Base-by-base conservation (phyloP, 2,888 invertebrate species). In the Smittia aterrima region DNA sequence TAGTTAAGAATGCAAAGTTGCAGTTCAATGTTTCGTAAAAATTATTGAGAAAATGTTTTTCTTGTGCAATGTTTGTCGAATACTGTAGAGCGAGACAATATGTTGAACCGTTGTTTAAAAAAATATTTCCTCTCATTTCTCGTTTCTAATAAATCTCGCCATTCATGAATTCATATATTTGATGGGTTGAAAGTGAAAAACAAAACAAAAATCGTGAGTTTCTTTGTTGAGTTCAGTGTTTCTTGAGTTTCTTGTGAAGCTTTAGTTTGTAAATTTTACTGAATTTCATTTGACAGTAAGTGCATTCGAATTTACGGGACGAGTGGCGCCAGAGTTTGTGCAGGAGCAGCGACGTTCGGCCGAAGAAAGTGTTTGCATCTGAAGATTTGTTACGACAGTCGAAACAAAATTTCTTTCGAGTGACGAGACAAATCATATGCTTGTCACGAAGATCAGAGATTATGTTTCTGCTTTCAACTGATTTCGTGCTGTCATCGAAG, bases 271-370 rank as follows among this genome's bases (percentile, higher is more conserved):
- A 81, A 70, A 77, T 78, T 73, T 78, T 78, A 76, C 77, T 78
- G 75, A 82, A 82, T 74, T 77, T 76, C 75, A 77, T 77, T 38
- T 77, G 77, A 76, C 82, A 82, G 74, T 78, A 77, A 27, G 75
- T 74, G 53, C 82, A 82, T 27, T 77, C 75, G 38, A 58, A 76
- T 75, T 2, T 54, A 64, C 62, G 64, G 18, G 25, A 27, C 16
- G 78, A 76, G 77, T 87, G 87, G 75, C 83, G 82, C 87, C 87
- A 87, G 24, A 84, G 77, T 13, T 81, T 80, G 79, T 87, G 87
- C 74, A 87, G 78, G 1, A 83, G 79, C 75, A 86, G 78, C 0
- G 85, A 84, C 58, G 82, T 82, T 40, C 80, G 81, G 1, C 83
- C 85, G 76, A 85, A 85, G 77, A 85, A 85, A 3, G 83, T 84